Evolutionary conservation across 2,113 vertebrate species (phyloP).

Genomic region (Syrmaticus mikado): DNA sequence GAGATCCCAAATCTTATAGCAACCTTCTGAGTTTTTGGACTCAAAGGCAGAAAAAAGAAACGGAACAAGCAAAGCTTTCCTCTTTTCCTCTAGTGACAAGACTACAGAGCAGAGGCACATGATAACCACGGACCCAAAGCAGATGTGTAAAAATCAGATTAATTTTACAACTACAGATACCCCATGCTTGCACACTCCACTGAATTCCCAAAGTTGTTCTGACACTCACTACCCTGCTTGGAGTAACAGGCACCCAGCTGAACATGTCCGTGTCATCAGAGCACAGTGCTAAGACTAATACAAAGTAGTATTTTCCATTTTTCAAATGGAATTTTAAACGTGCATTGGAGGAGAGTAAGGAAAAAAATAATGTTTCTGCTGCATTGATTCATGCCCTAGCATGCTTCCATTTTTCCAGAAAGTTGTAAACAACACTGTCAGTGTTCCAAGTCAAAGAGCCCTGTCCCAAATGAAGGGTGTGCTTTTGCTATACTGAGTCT

Average conservation of each 20-base stretch:
- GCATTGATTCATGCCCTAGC: neutral
- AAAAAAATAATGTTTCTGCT: neutral
- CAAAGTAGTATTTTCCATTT: neutral
- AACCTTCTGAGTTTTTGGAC: neutral
- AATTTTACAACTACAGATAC: neutral
- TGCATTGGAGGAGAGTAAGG: neutral
- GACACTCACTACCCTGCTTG: neutral
- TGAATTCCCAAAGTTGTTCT: neutral
- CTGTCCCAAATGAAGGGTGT: rapidly evolving
- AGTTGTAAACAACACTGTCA: neutral
- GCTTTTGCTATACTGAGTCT: neutral
- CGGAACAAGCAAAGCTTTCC: neutral
- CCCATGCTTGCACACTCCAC: neutral
- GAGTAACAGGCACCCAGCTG: neutral
- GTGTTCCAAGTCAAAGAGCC: neutral
- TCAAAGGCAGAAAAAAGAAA: neutral
- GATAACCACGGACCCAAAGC: neutral
- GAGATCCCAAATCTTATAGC: neutral
- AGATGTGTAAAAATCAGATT: neutral
- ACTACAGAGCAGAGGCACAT: neutral
- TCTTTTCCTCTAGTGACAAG: neutral
- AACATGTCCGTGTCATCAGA: rapidly evolving
- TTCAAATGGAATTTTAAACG: neutral
- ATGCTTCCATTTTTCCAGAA: neutral
- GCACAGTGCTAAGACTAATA: rapidly evolving